A percentile compares a stretch with the other conserved stretches of the same genome.
Conservation (phyloP, 2,888 invertebrate genomes). For the Phlogophora meticulosa region DNA sequence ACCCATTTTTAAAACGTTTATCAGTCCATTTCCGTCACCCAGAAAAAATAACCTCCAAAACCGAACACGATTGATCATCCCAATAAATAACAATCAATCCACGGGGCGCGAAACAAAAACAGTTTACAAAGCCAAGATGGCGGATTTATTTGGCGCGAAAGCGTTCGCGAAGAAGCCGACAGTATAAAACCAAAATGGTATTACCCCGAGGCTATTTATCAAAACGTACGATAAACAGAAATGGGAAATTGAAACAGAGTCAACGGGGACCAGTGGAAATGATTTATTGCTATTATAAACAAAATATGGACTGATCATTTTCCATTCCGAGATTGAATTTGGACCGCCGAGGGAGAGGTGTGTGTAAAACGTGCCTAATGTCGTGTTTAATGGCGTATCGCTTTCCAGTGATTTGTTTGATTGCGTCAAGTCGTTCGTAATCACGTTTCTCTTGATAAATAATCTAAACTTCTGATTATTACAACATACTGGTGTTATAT, state of each 20-base stretch:
- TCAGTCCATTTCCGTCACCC: conserved; percentile 34
- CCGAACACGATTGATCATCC: conserved; percentile 71
- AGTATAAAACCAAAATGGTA: conserved; percentile 82
- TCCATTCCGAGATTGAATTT: conserved; percentile 86
- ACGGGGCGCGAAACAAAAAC: conserved; percentile 81
- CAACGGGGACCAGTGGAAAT: conserved; percentile 85
- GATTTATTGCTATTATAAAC: conserved; percentile 90
- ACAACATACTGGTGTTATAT: background rate
- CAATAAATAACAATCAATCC: conserved; percentile 84
- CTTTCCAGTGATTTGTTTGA: conserved; percentile 48
- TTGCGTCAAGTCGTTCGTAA: conserved; percentile 27
- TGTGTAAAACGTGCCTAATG: conserved; percentile 72
- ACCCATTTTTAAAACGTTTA: conserved; percentile 40
- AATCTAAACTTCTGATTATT: conserved; percentile 15
- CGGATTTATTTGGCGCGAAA: conserved; percentile 88
- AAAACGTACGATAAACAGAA: conserved; percentile 88
- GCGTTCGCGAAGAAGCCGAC: conserved; percentile 79
- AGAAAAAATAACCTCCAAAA: conserved; percentile 53
- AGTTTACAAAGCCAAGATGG: conserved; percentile 86
- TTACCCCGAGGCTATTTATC: conserved; percentile 87
- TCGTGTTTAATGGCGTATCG: conserved; percentile 59
- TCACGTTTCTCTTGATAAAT: conserved; percentile 23
- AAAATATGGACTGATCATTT: conserved; percentile 89
- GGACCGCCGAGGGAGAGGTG: conserved; percentile 80
- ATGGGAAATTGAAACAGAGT: conserved; percentile 90